phyloP scores from a whole-genome alignment of 2,888 invertebrate species.

The Amorpha juglandis region DNA sequence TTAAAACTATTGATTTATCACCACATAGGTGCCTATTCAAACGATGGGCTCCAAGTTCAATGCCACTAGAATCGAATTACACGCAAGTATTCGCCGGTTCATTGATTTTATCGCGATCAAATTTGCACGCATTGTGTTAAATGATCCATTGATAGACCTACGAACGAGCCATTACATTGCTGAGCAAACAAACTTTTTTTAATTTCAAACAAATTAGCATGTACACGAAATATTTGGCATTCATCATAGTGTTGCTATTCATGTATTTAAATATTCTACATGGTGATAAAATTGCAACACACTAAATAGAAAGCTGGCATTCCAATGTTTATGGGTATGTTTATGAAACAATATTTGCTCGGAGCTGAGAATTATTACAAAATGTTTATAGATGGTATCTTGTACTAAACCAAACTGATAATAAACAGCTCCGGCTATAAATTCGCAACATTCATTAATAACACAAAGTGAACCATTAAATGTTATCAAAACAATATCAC shows the following conservation, averaged over 20 bases:
- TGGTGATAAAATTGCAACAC: not conserved
- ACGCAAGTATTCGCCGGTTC: slow-evolving; percentile 62
- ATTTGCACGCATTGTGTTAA: slow-evolving; percentile 69
- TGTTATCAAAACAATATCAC: slow-evolving; percentile 3
- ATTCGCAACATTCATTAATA: not conserved
- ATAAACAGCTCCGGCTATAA: slow-evolving; percentile 11
- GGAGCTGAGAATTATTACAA: not conserved
- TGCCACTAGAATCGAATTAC: slow-evolving; percentile 65
- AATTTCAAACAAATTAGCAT: slow-evolving; percentile 27
- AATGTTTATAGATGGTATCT: slow-evolving; percentile 1
- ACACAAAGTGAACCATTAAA: slow-evolving; percentile 10
- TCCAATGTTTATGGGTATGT: not conserved
- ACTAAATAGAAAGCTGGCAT: slow-evolving; percentile 6
- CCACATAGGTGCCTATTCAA: slow-evolving; percentile 51
- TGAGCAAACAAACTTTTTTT: slow-evolving; percentile 39
- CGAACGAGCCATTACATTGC: slow-evolving; percentile 42
- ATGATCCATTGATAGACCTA: slow-evolving; percentile 59
- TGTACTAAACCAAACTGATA: slow-evolving; percentile 3
- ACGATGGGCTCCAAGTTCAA: slow-evolving; percentile 67
- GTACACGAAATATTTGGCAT: not conserved
- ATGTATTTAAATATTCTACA: not conserved
- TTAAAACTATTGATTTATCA: slow-evolving; percentile 59
- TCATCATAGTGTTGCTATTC: not conserved
- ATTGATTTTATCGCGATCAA: slow-evolving; percentile 67
- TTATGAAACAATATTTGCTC: not conserved